These are phyloP conservation scores for Dolomedes plantarius DNA, from an alignment of 2,888 invertebrate species.

Conservation along the genomic window DNA sequence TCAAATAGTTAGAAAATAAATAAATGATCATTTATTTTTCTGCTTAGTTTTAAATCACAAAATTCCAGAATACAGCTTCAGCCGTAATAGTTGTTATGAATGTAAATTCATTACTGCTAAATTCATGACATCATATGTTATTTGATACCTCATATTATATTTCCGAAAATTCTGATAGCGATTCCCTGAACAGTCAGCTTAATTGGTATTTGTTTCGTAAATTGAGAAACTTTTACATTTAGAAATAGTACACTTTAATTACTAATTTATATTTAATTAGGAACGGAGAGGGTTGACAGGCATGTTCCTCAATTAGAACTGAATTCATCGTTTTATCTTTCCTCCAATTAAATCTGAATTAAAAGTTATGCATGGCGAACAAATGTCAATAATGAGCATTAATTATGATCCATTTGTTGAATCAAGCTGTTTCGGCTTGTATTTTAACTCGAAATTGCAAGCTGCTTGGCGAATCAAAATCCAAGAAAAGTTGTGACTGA, in stretches of 20 bases:
- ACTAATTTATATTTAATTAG: constrained; percentile 3
- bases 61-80: no score
- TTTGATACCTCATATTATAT: not conserved
- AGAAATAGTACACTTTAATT: not conserved
- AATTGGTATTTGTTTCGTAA: not conserved
- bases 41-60: not conserved
- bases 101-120: not conserved
- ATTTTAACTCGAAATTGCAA: not conserved
- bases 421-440: not conserved
- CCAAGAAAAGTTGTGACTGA: not conserved
- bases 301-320: constrained; percentile 1
- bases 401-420: constrained; percentile 8
- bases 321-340: not conserved
- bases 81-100: not conserved
- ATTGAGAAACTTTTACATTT: constrained; percentile 8
- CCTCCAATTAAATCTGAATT: not conserved
- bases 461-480: not conserved
- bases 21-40: no score
- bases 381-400: not conserved
- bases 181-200: constrained; percentile 1
- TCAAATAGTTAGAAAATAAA: no score
- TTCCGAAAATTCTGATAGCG: not conserved
- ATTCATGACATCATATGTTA: not conserved
- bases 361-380: constrained; percentile 1
- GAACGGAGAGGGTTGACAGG: not conserved